These are phyloP conservation scores for Rhinogobio ventralis DNA, from an alignment of 2,797 vertebrate genomes.

Conservation along the genomic window DNA sequence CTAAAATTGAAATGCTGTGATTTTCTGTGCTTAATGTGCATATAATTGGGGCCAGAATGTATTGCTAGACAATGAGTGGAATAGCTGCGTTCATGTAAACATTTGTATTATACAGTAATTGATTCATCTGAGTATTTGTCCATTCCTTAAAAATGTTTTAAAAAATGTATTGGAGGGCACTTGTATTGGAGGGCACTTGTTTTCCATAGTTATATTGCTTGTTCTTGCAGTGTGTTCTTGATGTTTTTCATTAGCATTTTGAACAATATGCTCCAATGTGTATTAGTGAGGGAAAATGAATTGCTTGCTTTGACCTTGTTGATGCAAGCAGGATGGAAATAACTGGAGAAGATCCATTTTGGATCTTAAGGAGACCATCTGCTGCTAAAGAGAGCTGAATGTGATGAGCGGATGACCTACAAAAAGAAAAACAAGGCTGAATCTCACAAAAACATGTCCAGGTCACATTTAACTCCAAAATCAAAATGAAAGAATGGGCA, in stretches of 20 bases:
- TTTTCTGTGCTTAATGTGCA: background rate
- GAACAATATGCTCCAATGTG: background rate
- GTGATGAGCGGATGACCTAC: background rate
- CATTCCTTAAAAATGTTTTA: no score
- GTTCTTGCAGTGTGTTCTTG: background rate
- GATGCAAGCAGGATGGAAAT: slow-evolving; percentile 22
- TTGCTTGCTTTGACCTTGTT: slow-evolving; percentile 27
- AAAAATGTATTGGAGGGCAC: background rate
- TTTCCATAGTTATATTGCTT: background rate
- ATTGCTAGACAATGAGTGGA: background rate
- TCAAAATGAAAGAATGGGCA: background rate
- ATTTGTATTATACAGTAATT: background rate
- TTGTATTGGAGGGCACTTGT: background rate
- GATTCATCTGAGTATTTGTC: background rate
- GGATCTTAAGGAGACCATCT: slow-evolving; percentile 40
- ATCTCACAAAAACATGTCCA: background rate
- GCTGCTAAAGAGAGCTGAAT: slow-evolving; percentile 16
- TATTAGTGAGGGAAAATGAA: background rate
- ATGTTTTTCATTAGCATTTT: background rate
- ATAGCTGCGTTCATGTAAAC: background rate
- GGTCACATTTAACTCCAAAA: background rate
- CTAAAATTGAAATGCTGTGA: slow-evolving; percentile 2
- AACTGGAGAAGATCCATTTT: slow-evolving; percentile 32
- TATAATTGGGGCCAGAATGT: background rate
- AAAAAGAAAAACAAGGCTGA: background rate